Conservation (phyloP, 2,888 invertebrate genomes). For the Lomographa bimaculata region DNA sequence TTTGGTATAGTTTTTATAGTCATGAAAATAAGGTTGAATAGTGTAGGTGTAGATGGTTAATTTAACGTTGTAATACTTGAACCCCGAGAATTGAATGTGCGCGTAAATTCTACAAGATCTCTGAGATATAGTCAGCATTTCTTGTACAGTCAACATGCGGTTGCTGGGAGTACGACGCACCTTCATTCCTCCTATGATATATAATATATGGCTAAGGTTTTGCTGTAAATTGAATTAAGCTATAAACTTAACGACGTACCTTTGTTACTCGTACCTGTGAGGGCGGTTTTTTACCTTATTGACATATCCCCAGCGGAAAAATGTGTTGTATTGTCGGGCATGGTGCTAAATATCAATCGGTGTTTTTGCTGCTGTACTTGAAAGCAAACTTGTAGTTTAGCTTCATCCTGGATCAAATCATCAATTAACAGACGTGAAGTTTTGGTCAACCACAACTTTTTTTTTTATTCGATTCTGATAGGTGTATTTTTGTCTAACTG, state of each 20-base stretch:
- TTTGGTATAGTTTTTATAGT: conserved; percentile 19
- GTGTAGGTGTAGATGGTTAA: conserved; percentile 6
- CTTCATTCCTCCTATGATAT: not conserved
- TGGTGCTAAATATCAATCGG: too few relatives aligned
- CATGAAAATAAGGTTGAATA: conserved; percentile 20
- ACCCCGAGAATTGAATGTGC: conserved; percentile 42
- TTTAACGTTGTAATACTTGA: conserved; percentile 15
- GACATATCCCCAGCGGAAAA: too few relatives aligned
- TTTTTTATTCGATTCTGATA: too few relatives aligned
- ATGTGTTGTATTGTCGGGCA: too few relatives aligned
- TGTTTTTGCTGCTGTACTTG: too few relatives aligned
- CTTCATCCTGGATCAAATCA: too few relatives aligned
- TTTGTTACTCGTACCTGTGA: too few relatives aligned
- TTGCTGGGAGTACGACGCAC: conserved; percentile 1
- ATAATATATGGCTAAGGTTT: not conserved
- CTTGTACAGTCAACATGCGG: conserved; percentile 11
- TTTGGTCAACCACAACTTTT: too few relatives aligned
- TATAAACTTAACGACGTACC: not conserved
- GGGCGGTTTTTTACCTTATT: too few relatives aligned
- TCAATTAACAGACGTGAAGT: too few relatives aligned
- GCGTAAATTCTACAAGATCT: conserved; percentile 44
- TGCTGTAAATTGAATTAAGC: not conserved
- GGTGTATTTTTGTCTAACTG: too few relatives aligned
- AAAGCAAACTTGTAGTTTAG: too few relatives aligned
- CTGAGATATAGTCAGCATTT: conserved; percentile 38